A percentile compares a stretch with the other conserved stretches of the same genome.
Conservation (phyloP, 2,797 vertebrate genomes). For the Sebastes matsubarae region DNA sequence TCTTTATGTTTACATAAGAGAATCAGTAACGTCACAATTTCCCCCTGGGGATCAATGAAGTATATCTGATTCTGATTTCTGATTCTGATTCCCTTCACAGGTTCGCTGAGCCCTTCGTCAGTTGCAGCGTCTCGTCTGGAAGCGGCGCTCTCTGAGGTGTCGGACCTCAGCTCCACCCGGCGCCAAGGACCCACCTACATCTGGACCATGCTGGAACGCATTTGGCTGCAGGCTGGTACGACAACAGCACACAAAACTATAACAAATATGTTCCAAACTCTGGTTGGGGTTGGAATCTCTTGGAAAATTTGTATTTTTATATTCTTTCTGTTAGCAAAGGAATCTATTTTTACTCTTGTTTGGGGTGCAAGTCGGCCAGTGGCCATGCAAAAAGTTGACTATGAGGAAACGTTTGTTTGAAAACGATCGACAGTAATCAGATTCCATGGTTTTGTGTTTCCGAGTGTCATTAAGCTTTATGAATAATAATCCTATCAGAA, state of each 20-base stretch:
- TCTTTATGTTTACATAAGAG: too few species aligned
- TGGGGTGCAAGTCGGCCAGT: background rate
- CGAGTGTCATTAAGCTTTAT: background rate
- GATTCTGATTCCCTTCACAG: constrained; percentile 65
- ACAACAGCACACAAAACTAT: background rate
- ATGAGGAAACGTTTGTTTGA: background rate
- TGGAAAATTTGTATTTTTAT: background rate
- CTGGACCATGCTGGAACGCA: constrained; percentile 93
- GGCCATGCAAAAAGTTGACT: background rate
- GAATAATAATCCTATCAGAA: background rate
- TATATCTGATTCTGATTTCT: background rate
- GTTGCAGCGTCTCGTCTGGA: constrained; percentile 92
- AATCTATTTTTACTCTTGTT: background rate
- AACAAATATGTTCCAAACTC: background rate
- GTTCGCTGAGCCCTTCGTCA: constrained; percentile 89
- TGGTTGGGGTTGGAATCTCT: background rate
- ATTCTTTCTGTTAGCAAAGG: background rate
- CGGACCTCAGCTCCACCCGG: constrained; percentile 84
- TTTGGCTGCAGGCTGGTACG: constrained; percentile 97
- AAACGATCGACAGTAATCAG: background rate
- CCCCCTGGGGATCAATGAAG: too few species aligned
- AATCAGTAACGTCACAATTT: too few species aligned
- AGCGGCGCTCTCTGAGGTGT: constrained; percentile 93
- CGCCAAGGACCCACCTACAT: constrained; percentile 92
- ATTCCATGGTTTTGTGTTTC: background rate